These are phyloP conservation scores for cattle (Bos taurus) DNA, from an alignment of 2,113 vertebrate species.

Conservation along the genomic window DNA sequence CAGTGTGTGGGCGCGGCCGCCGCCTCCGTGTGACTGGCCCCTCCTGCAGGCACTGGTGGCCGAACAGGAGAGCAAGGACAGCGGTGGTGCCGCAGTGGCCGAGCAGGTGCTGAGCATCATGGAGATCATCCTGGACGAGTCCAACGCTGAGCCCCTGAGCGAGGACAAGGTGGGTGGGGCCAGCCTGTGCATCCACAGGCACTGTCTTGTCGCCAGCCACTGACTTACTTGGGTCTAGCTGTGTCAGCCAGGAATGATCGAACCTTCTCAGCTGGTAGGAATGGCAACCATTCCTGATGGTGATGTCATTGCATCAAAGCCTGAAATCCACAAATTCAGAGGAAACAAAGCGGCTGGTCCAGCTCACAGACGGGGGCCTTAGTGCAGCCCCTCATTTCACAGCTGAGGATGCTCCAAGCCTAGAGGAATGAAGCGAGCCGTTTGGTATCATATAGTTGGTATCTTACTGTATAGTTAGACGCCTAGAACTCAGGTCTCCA, in stretches of 20 bases:
- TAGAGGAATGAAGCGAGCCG: not conserved
- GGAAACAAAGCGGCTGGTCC: not conserved
- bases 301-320: not conserved
- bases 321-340: not conserved
- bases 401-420: not conserved
- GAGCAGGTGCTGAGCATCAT: conserved; percentile 99
- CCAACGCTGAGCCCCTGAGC: conserved; percentile 94
- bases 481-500: not conserved
- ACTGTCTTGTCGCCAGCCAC: not conserved
- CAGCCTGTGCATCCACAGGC: fast-evolving
- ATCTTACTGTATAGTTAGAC: not conserved
- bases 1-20: not conserved
- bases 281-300: not conserved
- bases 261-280: not conserved
- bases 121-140: conserved; percentile 99
- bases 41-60: conserved; percentile 91
- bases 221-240: not conserved
- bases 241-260: not conserved
- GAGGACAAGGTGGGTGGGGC: conserved; percentile 91
- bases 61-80: conserved; percentile 98
- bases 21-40: not conserved
- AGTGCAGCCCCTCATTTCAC: not conserved
- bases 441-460: not conserved
- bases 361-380: not conserved
- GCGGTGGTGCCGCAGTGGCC: conserved; percentile 94